A percentile compares a stretch with the other conserved stretches of the same genome.
These are phyloP conservation scores for Stigmatopora argus DNA, from an alignment of 2,113 vertebrate genomes.

Conservation along the genomic window DNA sequence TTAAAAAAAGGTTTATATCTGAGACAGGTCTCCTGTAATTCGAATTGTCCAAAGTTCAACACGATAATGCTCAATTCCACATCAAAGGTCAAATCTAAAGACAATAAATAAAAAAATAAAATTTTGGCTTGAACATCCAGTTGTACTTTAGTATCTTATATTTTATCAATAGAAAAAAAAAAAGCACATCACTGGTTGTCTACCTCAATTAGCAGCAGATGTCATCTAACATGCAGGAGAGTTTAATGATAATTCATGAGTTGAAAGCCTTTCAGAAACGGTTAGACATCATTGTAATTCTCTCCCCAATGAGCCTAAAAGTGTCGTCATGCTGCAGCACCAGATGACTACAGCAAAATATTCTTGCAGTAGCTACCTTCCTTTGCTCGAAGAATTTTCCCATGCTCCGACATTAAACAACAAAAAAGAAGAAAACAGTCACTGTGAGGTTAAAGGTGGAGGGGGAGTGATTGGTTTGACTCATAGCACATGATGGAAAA, in stretches of 20 bases:
- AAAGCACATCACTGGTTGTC: constrained; percentile 16
- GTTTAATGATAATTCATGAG: constrained; percentile 37
- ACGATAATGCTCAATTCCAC: too few species aligned
- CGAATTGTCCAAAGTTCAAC: too few species aligned
- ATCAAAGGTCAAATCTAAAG: background rate
- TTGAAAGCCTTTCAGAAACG: constrained; percentile 24
- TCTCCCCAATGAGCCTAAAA: constrained; percentile 9
- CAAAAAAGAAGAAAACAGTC: constrained; percentile 25
- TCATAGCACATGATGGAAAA: constrained; percentile 13
- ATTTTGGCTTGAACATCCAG: background rate
- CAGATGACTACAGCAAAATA: background rate
- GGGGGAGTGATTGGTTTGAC: constrained; percentile 6
- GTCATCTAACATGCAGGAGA: constrained; percentile 34
- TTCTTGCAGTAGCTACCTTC: constrained; percentile 11
- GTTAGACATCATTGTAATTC: constrained; percentile 20
- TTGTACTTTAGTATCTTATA: background rate
- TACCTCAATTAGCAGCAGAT: constrained; percentile 20
- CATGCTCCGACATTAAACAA: constrained; percentile 19
- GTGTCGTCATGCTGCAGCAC: background rate
- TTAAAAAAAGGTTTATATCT: too few species aligned
- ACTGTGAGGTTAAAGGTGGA: constrained; percentile 22
- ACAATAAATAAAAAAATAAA: background rate
- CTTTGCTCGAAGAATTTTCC: constrained; percentile 19
- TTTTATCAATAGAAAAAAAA: background rate
- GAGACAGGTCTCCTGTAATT: too few species aligned